phyloP scores from a whole-genome alignment of 2,113 vertebrate genomes.

The Cavia porcellus region DNA sequence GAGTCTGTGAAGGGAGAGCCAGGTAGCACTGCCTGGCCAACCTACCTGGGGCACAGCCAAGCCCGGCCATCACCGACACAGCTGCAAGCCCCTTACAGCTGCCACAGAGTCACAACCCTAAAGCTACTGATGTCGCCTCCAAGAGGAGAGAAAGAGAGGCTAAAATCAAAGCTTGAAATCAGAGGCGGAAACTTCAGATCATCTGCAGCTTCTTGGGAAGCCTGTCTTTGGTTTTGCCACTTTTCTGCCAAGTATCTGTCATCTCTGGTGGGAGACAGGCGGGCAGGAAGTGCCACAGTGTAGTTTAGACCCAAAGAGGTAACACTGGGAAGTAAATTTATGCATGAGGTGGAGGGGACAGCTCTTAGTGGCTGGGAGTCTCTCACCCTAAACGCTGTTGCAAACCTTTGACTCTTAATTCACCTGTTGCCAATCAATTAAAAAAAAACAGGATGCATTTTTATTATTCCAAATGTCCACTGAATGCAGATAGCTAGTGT shows the following conservation, averaged over 20 bases:
- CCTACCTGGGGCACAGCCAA: neutral
- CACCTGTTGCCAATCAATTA: neutral
- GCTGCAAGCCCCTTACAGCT: neutral
- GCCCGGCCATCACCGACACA: neutral
- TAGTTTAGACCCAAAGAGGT: neutral
- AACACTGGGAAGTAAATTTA: slow-evolving; percentile 25
- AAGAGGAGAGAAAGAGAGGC: neutral
- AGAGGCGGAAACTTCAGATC: neutral
- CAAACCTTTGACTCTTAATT: neutral
- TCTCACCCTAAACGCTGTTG: neutral
- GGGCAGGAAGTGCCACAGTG: fast-evolving
- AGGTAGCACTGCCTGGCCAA: neutral
- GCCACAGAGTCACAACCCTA: neutral
- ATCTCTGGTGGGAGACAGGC: neutral
- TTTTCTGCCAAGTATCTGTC: neutral
- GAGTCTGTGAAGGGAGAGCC: neutral
- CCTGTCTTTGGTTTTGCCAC: neutral
- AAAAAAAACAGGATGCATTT: neutral
- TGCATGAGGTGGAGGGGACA: neutral
- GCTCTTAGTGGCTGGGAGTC: neutral
- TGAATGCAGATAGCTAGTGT: neutral
- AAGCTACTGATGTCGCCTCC: neutral
- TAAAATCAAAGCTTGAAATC: slow-evolving; percentile 15
- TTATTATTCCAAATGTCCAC: slow-evolving; percentile 28
- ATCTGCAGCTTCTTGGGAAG: slow-evolving; percentile 19